Percentiles rank a stretch among this genome's conserved stretches.
Evolutionary conservation across 2,888 invertebrate genomes (phyloP).

Genomic region (Hypsopygia costalis): DNA sequence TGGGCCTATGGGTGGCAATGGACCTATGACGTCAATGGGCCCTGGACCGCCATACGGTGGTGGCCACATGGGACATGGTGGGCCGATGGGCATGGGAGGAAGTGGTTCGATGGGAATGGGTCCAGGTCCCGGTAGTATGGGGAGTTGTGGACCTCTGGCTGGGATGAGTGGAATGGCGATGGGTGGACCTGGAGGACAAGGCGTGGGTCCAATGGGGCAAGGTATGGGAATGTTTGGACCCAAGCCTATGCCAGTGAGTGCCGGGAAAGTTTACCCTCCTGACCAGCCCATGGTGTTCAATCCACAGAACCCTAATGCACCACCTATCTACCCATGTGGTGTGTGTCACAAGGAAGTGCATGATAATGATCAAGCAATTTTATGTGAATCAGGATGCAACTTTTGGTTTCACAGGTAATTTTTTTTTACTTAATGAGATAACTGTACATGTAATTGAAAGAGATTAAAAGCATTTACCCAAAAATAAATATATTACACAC

Average conservation of each 20-base stretch:
- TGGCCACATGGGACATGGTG: constrained; percentile 75
- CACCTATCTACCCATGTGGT: constrained; percentile 98
- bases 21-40: constrained; percentile 73
- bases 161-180: constrained; percentile 79
- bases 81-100: constrained; percentile 75
- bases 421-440: too few relatives aligned
- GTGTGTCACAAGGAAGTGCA: constrained; percentile 99
- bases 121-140: constrained; percentile 72
- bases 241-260: constrained; percentile 95
- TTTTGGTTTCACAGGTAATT: constrained; percentile 98
- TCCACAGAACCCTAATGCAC: constrained; percentile 98
- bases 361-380: constrained; percentile 98
- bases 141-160: constrained; percentile 70
- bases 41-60: constrained; percentile 71
- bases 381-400: constrained; percentile 99
- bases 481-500: too few relatives aligned
- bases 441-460: too few relatives aligned
- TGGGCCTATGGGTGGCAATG: constrained; percentile 79
- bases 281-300: constrained; percentile 99
- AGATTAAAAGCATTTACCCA: too few relatives aligned
- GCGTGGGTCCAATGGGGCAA: constrained; percentile 80
- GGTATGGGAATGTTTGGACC: constrained; percentile 85
- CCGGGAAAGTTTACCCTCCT: constrained; percentile 95
- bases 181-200: constrained; percentile 75
- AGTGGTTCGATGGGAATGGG: constrained; percentile 73